Base-by-base conservation (phyloP, 2,888 invertebrate species). In the Eupithecia tripunctaria region DNA sequence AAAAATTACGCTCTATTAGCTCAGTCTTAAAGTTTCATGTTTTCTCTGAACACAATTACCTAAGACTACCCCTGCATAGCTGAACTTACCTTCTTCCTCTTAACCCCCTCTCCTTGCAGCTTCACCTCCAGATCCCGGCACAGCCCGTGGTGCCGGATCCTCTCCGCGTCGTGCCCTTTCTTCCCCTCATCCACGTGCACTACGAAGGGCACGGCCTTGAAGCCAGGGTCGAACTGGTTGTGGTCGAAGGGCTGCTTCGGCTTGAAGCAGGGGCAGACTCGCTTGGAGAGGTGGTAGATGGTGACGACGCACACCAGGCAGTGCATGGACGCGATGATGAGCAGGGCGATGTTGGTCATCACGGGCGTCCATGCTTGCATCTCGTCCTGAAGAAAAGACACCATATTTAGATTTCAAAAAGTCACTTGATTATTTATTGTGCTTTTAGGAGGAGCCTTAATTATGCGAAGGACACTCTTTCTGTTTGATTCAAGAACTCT, bases 281-380 rank as follows among this genome's bases (percentile, higher is more conserved):
- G 89, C 82, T 93, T 91, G 65, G 95, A 94, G 36, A 95, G 89
- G 84, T 94, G 94, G 88, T 95, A 95, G 76, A 95, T 93, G 78
- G 92, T 91, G 70, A 94, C 81, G 69, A 95, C 88, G 78, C 95
- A 94, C 56, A 95, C 91, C 74, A 95, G 84, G 83, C 95, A 96
- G 86, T 96, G 96, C 25, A 95, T 90, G 0, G 93, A 86, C 14
- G 96, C 95, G 29, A 95, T 93, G 76, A 96, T 90, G 66, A 96
- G 92, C 8, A 96, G 88, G 0, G 95, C 96, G 72, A 96, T 94
- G 89, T 96, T 96, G 15, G 96, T 95, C 38, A 96, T 88, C 64
- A 96, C 93, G 0, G 96, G 95, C 1, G 95, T 94, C 95, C 96
- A 96, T 0, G 94, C 94, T 77, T 90, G 89, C 92, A 91, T 92